Base-by-base conservation (phyloP, 2,113 vertebrate genomes). In the Ranitomeya imitator region DNA sequence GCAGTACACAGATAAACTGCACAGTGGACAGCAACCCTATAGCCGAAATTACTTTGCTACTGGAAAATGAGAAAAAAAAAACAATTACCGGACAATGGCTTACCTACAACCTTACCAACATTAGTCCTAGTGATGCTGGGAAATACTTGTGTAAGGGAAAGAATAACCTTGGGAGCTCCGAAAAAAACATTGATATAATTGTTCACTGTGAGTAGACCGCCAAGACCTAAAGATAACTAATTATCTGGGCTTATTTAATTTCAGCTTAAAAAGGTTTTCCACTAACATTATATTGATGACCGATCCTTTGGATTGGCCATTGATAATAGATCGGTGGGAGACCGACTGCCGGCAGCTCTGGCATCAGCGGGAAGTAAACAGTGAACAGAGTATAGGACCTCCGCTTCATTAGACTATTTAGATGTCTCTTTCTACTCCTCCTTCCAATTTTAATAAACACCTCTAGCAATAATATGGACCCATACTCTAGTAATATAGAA, bases 201-300 rank as follows among this genome's bases (percentile, higher is more conserved):
- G 63, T 83, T 45, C 81, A 83, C 19, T 83, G 81, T 83, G 37
- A 83, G 81, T 69, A 51, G 5, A 19, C 26, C 54, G 19, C 16
- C 14, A 26, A 55, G 15, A 26, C 14, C 52, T 7, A 57, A 6
- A 13, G 6, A 67, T 2, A 10, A 15, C 16, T 15, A 60, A 60
- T 15, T 16, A 16, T 61, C 16, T 45, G 37, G 37, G 4, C 37
- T 45, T 45, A 45, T 45, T 45, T 45, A 45, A 45, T 45, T 45
- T 45, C 37, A 45, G 5, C 37, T 45, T 45, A 45, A 45, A 31
- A 45, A 45, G 37, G 37, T 2, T 45, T 45, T 45, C 37, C 37
- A 45, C 37, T 45, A 45, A 45, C 37, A 45, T 45, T 45, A 45
- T 45, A 45, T 45, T 45, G 37, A 45, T 45, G 37, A 45, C 37